phyloP scores from a whole-genome alignment of 2,113 vertebrate genomes.

The Corapipo altera region DNA sequence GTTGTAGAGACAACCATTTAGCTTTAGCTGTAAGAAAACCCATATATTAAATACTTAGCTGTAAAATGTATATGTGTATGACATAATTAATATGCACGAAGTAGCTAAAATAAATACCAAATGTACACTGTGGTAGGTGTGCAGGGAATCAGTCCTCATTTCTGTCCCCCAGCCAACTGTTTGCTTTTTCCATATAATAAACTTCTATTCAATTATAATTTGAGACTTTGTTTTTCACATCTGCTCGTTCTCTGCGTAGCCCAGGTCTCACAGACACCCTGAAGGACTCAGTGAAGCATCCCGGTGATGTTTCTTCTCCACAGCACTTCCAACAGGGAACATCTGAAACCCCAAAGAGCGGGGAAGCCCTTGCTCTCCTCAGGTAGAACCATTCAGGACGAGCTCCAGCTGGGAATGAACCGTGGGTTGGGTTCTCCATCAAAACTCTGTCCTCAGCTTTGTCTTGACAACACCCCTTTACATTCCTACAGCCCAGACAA shows the following conservation, averaged over 20 bases:
- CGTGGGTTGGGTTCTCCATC: neutral
- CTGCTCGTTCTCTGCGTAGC: neutral
- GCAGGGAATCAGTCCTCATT: too few relatives aligned
- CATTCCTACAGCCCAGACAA: neutral
- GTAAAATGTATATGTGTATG: too few relatives aligned
- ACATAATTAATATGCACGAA: too few relatives aligned
- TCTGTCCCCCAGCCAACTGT: too few relatives aligned
- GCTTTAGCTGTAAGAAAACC: too few relatives aligned
- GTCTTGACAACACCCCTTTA: neutral
- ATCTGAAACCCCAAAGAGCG: neutral
- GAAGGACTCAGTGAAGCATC: neutral
- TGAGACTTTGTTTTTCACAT: too few relatives aligned
- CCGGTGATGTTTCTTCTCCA: neutral
- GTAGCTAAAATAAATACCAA: too few relatives aligned
- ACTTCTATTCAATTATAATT: too few relatives aligned
- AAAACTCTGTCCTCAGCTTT: accelerated
- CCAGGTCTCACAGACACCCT: neutral
- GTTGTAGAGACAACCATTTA: too few relatives aligned
- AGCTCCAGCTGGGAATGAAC: neutral
- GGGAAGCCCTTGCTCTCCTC: neutral
- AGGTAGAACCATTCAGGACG: accelerated
- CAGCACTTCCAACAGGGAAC: neutral
- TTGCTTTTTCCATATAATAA: too few relatives aligned
- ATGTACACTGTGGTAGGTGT: too few relatives aligned
- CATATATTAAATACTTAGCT: too few relatives aligned